Evolutionary conservation across 2,888 invertebrate genomes (phyloP).

Genomic region (Muscina levida): DNA sequence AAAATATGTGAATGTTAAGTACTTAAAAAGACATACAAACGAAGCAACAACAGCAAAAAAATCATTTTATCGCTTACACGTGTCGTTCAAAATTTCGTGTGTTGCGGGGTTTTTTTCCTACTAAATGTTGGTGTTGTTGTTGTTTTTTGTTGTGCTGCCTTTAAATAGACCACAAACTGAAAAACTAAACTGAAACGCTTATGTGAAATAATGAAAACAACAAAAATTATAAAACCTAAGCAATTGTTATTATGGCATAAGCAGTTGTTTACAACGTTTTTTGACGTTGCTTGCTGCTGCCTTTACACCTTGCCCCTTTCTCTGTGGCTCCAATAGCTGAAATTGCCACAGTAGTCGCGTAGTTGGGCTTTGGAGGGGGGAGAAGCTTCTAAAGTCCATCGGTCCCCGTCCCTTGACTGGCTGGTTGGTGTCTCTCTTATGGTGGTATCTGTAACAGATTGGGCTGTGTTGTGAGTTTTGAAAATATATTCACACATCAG

Average conservation of each 20-base stretch:
- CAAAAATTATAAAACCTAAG: conserved; percentile 36
- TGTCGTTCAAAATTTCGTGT: conserved; percentile 52
- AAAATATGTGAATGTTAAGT: conserved; percentile 20
- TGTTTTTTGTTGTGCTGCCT: conserved; percentile 24
- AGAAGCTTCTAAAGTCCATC: neutral
- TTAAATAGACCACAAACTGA: conserved; percentile 41
- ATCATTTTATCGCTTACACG: conserved; percentile 63
- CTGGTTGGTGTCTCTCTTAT: no score
- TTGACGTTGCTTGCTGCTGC: neutral
- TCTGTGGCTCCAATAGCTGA: neutral
- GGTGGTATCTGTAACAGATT: neutral
- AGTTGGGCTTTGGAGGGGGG: neutral
- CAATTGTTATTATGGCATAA: conserved; percentile 49
- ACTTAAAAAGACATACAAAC: neutral
- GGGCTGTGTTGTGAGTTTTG: neutral
- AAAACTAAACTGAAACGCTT: conserved; percentile 14
- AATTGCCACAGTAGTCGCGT: neutral
- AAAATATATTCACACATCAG: neutral
- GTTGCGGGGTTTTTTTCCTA: neutral
- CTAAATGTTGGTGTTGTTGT: neutral
- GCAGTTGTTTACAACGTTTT: conserved; percentile 43
- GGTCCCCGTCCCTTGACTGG: no score
- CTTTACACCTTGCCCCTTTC: neutral
- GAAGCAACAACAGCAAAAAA: conserved; percentile 5
- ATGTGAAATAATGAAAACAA: conserved; percentile 42